Conservation (phyloP, 2,113 vertebrate genomes). For the Varanus komodoensis region DNA sequence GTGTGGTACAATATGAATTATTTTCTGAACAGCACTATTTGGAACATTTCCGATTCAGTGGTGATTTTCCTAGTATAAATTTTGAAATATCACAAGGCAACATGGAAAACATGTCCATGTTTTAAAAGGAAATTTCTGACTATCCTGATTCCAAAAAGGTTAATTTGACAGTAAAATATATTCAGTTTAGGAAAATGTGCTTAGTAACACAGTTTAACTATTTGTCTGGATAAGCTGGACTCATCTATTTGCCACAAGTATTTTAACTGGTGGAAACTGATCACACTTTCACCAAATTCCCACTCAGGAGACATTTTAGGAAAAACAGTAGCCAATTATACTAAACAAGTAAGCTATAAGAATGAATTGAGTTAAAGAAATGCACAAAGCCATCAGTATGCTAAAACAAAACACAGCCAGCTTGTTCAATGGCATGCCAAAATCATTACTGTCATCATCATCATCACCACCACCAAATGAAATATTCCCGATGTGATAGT, state of each 20-base stretch:
- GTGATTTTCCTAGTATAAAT: background rate
- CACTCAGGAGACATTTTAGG: background rate
- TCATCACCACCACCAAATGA: too few species aligned
- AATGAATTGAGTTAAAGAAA: background rate
- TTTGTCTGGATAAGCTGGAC: background rate
- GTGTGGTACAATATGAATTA: conserved; percentile 8
- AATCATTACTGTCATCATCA: too few species aligned
- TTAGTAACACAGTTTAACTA: background rate
- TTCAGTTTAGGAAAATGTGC: background rate
- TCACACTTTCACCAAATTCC: background rate
- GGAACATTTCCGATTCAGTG: background rate
- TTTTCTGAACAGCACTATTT: background rate
- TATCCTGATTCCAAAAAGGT: background rate
- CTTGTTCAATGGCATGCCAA: background rate
- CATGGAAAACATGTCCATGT: background rate
- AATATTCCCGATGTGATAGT: background rate
- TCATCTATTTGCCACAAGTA: background rate
- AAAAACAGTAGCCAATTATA: background rate
- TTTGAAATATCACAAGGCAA: background rate
- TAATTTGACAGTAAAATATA: background rate
- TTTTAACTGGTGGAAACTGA: background rate
- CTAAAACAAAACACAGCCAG: background rate
- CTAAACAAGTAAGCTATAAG: background rate
- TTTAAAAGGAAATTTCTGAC: background rate
- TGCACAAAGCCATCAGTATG: background rate